Base-by-base conservation (phyloP, 2,888 invertebrate species). In the Ommatoiulus sabulosus region DNA sequence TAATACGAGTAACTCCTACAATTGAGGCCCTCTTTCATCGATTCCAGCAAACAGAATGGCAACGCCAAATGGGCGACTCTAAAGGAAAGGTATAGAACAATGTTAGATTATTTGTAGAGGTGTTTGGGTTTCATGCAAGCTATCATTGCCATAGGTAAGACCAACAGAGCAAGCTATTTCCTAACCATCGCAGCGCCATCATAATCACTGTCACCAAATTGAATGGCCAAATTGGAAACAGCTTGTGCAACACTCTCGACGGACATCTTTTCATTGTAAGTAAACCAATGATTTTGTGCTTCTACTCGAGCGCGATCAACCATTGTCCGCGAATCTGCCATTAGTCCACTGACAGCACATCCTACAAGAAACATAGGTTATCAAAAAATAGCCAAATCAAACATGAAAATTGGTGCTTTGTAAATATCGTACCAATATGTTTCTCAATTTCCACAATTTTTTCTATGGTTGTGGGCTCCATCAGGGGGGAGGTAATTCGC, bases 201-300 rank as follows among this genome's bases (percentile, higher is more conserved):
- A 91, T 97, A 97, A 92, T 99, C 98, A 90, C 98, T 98, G 93
- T 99, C 99, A 15, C 99, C 99, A 93, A 99, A 99, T 92, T 98
- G 98, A 92, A 99, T 97, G n/a, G 99, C 99, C 91, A 99, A 94
- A 93, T 99, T 99, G 84, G 99, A 99, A 0, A 99, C 99, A 4
- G 99, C 98, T 93, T 99, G 99, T 0, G 99, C 98, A 91, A 99
- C 98, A 8, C 98, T 99, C 93, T 99, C 99, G 3, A 99, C 97
- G 3, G 95, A 96, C 98, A 99, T 99, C 90, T 95, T 95, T 93
- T 99, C 98, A 91, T 99, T 97, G 93, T 98, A 99, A 63, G 97
- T 96, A 93, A 99, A 99, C 98, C 99, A 99, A 93, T 99, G 98
- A 92, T 98, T 98, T 93, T 98, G 98, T 92, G 98, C 97, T 93